Evolutionary conservation across 2,797 vertebrate genomes (phyloP), one percentile per base, ranked within the genome.

Genomic region (Helarctos malayanus): DNA sequence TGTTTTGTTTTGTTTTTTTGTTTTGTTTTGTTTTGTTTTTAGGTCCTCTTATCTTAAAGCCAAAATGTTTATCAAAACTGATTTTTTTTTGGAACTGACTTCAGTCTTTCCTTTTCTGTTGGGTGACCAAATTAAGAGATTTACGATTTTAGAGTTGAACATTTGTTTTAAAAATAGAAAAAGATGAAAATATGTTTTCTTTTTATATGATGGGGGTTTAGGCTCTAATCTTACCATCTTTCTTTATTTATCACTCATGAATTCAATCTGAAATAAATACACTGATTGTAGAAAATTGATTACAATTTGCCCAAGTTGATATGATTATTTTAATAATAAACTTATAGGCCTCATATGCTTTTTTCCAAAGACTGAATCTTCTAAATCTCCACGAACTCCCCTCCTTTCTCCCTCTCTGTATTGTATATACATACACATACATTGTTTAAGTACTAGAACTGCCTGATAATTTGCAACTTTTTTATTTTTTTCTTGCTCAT

Each of bases 1-100:
- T 29, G 4, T 63, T 63, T 7, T 25, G 27, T 59, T 27, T 27
- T 59, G 21, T 13, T 12, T 27, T 59, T 35, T n/a, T 8, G 15
- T 65, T n/a, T n/a, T 7, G 15, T 65, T 68, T 68, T 68, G 65
- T 10, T 68, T 68, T 52, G 69, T 75, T 73, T 78, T 63, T 93
- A 81, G 45, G 19, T 29, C 80, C 16, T 57, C 19, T 69, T 85
- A 59, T 87, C 4, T 21, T 94, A 54, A 83, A 84, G 52, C n/a
- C 38, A 78, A 88, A 78, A 89, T 56, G 5, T n/a, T 90, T 92
- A 88, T 59, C 45, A 81, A 94, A 76, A 94, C n/a, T 54, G 41
- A 76, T n/a, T 21, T 73, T 93, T 93, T 93, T 79, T 8, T 8
- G 18, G 2, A 63, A 54, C 1, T 79, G 10, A 75, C 78, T 85